Percentiles rank a stretch among this genome's conserved stretches.
Conservation (phyloP, 2,888 invertebrate genomes). For the Pristionchus fissidentatus region DNA sequence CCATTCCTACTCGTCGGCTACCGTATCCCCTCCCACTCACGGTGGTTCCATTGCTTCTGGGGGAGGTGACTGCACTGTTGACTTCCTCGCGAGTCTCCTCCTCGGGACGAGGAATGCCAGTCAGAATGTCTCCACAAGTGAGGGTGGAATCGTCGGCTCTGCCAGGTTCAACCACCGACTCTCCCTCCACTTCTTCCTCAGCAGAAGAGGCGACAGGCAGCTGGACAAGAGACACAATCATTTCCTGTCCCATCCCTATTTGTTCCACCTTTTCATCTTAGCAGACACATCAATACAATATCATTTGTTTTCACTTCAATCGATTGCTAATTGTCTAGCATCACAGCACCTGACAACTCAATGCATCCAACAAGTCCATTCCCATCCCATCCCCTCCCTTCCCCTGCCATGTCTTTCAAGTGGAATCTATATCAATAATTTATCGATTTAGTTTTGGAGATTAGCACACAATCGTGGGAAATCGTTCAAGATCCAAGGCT, state of each 20-base stretch:
- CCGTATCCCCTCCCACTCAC: background rate
- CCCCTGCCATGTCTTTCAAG: conserved; percentile 29
- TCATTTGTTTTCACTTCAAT: no score
- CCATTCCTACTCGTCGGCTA: no score
- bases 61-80: background rate
- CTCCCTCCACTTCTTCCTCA: background rate
- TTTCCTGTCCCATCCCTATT: no score
- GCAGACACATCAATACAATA: background rate
- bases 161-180: background rate
- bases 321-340: background rate
- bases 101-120: background rate
- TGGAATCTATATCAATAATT: background rate
- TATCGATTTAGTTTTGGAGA: conserved; percentile 23
- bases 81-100: conserved; percentile 1
- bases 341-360: background rate
- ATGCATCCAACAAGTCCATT: background rate
- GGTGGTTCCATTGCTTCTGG: background rate
- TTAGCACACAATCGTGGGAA: conserved; percentile 30
- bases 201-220: background rate
- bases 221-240: no score
- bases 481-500: background rate
- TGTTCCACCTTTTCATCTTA: no score
- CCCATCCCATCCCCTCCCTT: background rate
- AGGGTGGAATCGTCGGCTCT: background rate
- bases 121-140: conserved; percentile 17